These are phyloP conservation scores for Cardiocondyla obscurior DNA, from an alignment of 1,140 invertebrate genomes.

Conservation along the genomic window DNA sequence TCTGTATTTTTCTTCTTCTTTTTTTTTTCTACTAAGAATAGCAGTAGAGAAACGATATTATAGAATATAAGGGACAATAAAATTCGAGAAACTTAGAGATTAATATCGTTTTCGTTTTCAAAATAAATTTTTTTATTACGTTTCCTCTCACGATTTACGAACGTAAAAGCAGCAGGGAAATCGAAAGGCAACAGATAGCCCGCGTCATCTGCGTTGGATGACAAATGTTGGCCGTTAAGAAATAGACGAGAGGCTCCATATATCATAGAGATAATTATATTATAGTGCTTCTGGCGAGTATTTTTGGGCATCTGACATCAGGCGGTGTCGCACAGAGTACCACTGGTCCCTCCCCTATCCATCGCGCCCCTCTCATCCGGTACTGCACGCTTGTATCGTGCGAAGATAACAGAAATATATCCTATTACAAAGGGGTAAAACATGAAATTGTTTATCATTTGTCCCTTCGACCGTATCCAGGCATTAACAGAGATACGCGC, in stretches of 20 bases:
- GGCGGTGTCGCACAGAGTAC: constrained; percentile 28
- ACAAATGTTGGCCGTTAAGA: constrained; percentile 74
- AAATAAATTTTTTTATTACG: constrained; percentile 63
- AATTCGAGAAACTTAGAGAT: background rate
- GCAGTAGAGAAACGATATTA: background rate
- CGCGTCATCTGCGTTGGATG: constrained; percentile 73
- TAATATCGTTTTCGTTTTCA: constrained; percentile 18
- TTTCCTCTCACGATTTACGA: background rate
- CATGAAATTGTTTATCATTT: constrained; percentile 69
- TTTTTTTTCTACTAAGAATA: background rate
- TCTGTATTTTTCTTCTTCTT: no score
- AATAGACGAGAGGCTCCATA: constrained; percentile 72
- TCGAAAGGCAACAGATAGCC: constrained; percentile 62
- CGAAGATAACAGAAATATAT: constrained; percentile 62
- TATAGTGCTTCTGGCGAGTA: constrained; percentile 72
- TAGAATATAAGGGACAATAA: background rate
- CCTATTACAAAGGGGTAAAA: constrained; percentile 61
- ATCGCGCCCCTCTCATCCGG: constrained; percentile 52
- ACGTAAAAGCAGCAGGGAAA: constrained; percentile 14
- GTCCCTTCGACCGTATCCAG: constrained; percentile 44
- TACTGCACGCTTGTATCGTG: constrained; percentile 31
- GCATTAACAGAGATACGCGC: constrained; percentile 46
- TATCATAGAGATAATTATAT: constrained; percentile 81
- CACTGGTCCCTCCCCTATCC: constrained; percentile 61
- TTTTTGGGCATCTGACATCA: constrained; percentile 70